phyloP scores from a whole-genome alignment of 2,888 invertebrate genomes.

The Beris morrisii region DNA sequence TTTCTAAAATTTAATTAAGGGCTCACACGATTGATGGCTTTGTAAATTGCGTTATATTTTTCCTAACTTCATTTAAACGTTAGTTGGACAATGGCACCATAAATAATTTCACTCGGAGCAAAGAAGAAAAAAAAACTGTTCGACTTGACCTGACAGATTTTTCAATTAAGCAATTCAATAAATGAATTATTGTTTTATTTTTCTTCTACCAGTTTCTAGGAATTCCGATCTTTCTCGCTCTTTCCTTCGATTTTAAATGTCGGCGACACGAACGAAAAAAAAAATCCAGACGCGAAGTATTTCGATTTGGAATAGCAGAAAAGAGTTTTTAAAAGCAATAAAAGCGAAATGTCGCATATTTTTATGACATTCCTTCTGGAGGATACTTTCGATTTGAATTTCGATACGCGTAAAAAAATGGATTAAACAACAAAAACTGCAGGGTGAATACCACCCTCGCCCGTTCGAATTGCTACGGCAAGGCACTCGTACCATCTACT shows the following conservation, averaged over 20 bases:
- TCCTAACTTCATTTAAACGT: too few species aligned
- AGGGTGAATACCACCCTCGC: constrained; percentile 5
- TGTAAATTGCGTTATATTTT: too few species aligned
- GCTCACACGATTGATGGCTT: too few species aligned
- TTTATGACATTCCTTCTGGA: constrained; percentile 53
- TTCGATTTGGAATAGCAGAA: constrained; percentile 32
- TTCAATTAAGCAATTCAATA: constrained; percentile 40
- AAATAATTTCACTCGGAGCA: too few species aligned
- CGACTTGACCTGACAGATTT: constrained; percentile 30
- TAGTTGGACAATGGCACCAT: too few species aligned
- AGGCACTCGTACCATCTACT: too few species aligned
- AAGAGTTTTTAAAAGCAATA: constrained; percentile 56
- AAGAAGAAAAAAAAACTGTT: too few species aligned
- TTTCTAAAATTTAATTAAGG: too few species aligned
- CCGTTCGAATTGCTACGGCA: too few species aligned
- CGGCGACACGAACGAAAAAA: constrained; percentile 12
- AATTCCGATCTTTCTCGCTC: background rate
- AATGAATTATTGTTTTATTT: constrained; percentile 39
- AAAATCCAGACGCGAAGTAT: constrained; percentile 15
- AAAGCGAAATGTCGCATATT: constrained; percentile 58
- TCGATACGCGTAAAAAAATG: constrained; percentile 32
- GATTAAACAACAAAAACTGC: constrained; percentile 26
- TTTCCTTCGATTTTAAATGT: background rate
- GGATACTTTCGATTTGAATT: constrained; percentile 43
- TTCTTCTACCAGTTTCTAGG: constrained; percentile 25